Base-by-base conservation (phyloP, 2,888 invertebrate species). In the Cosmia trapezina region DNA sequence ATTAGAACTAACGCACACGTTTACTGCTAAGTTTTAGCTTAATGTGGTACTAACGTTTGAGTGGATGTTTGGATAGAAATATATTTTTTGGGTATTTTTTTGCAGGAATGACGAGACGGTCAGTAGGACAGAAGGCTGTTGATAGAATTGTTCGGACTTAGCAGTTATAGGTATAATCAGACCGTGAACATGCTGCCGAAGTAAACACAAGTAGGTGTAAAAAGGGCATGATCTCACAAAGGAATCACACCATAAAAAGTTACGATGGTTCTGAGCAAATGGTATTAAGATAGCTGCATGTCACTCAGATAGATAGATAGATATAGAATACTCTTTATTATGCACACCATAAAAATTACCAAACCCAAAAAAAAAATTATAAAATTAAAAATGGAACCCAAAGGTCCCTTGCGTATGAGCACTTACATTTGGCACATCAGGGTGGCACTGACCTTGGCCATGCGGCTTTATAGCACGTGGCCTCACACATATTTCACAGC, bases 1-100 rank as follows among this genome's bases (percentile, higher is more conserved):
- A 90, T 90, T 89, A 88, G 80, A 80, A 85, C 70, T 87, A 86
- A 88, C 83, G 79, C 80, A 78, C 78, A 78, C 78, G 69, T 76
- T 83, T 81, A 81, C 83, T 83, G 82, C 86, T 89, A 85, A 85
- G 86, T 86, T 86, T 85, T 80, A 83, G 84, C 78, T 81, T 81
- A 80, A 87, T 83, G 81, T 73, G 69, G 69, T 62, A 73, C 69
- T 76, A 83, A 80, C 73, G 63, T 67, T 78, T 67, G 65, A 74
- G 61, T 75, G 71, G 79, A 78, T 70, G 63, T 61, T 53, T 28
- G 8, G 45, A 68, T 64, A 56, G 54, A 57, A 57, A 51, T 68
- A 47, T 73, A 22, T 65, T 71, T 80, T 77, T 75, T 70, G 41
- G 53, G 28, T 57, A 51, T 70, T 78, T 61, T n/a, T 51, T 61